Base-by-base conservation (phyloP, 2,888 invertebrate species). In the Lepidocyrtinus sp. region DNA sequence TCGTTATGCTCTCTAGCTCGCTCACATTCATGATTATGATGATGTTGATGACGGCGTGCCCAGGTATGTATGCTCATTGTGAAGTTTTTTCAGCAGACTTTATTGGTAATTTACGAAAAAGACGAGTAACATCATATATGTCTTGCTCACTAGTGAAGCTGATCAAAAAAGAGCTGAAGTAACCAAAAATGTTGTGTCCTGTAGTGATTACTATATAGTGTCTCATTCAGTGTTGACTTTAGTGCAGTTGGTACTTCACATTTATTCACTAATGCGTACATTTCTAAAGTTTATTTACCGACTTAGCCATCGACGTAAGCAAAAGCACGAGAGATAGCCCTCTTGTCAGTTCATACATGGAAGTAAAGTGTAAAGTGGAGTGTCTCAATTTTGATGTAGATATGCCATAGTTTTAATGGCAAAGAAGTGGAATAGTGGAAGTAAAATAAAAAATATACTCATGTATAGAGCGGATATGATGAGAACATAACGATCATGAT, bases 391-490 rank as follows among this genome's bases (percentile, higher is more conserved):
- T 55, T 55, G 36, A 36, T 36, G 55, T 55, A 36, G 5, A 12
- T 7, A 36, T 55, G 55, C 55, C 55, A 17, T 55, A 55, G 15
- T 55, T 55, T 55, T 36, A 5, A 36, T 36, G 17, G 2, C 17
- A 55, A 55, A 55, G 55, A 55, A 55, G 36, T 36, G 36, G 36
- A 55, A 36, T 36, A 55, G 55, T 55, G 55, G 55, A 55, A 55
- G 55, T 55, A 55, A 55, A 55, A 12, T 5, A 36, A 36, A 36
- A 36, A 36, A 36, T 36, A 55, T n/a, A 3, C 2, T 55, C 2
- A 64, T 71, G 70, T 59, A 45, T 25, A 22, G 71, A 71, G 65
- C 70, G 70, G 70, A 76, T 70, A 63, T 25, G 50, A 61, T 55
- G 50, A 50, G 46, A 61, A 17, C 15, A 25, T 46, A 71, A 62